phyloP scores from a whole-genome alignment of 2,113 vertebrate genomes.

The Excalfactoria chinensis region DNA sequence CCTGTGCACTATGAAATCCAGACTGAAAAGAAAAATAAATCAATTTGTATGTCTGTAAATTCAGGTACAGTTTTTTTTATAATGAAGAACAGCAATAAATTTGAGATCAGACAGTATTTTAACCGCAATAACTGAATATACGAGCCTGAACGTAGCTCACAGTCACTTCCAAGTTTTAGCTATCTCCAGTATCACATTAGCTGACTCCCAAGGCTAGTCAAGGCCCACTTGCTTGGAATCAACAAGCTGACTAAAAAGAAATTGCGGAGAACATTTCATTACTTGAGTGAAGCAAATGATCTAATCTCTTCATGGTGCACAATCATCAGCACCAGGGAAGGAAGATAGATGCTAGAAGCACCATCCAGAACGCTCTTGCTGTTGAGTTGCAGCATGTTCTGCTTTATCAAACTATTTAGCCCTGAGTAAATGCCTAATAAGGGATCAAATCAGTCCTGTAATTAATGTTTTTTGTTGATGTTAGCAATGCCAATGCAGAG shows the following conservation, averaged over 20 bases:
- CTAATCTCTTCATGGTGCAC: not conserved
- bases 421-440: conserved; percentile 42
- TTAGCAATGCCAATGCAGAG: not conserved
- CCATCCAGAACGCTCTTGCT: conserved; percentile 27
- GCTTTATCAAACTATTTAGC: conserved; percentile 18
- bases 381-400: not conserved
- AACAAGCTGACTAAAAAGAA: conserved; percentile 11
- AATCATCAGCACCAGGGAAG: conserved; percentile 3
- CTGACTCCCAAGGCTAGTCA: conserved; percentile 31
- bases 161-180: not conserved
- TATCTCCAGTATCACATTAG: not conserved
- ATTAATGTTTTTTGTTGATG: not conserved
- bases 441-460: conserved; percentile 17
- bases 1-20: not conserved
- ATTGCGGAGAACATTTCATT: conserved; percentile 18
- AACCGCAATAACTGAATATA: not conserved
- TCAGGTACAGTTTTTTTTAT: not conserved
- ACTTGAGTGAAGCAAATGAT: not conserved
- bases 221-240: conserved; percentile 12
- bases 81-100: not conserved
- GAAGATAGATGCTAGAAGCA: not conserved
- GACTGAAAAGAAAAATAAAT: conserved; percentile 1
- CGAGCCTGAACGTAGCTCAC: not conserved
- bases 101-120: not conserved
- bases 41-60: not conserved